Base-by-base conservation (phyloP, 2,888 invertebrate species). In the Hypomecis punctinalis region DNA sequence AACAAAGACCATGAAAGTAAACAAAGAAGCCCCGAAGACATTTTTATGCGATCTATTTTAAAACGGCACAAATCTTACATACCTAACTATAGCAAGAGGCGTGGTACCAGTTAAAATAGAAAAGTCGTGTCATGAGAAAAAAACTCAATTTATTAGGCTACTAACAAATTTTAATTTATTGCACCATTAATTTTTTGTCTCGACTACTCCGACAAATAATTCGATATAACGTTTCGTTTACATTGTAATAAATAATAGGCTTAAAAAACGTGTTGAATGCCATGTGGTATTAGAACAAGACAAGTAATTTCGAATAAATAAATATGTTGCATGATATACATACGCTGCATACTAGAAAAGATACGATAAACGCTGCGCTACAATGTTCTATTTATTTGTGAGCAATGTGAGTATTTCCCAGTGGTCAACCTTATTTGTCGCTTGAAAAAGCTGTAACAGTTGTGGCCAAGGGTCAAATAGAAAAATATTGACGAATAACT, bases 31-130 rank as follows among this genome's bases (percentile, higher is more conserved):
- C 6, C 35, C 36, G 65, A 65, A 65, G 65, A 61, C 61, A 61
- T 65, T 57, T 65, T 65, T 57, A 61, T 53, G 52, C 5, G 52
- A 56, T 59, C 60, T 60, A 64, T 65, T 56, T 61, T 47, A 36
- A 43, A 43, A 59, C 9, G 33, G 36, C 35, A 52, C 6, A 52
- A 52, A 57, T 55, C 56, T 7, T 40, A 0, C 7, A 48, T 47
- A 23, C 4, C n/a, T 6, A 11, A 11, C 23, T 48, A 49, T 55
- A 42, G 5, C 49, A 39, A 37, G n/a, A 35, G 59, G 49, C 33
- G 49, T 51, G 23, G 58, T 23, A 45, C n/a, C 52, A 52, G 9
- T 51, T 52, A 55, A 55, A 55, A 55, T 56, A 46, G 39, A 37
- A 37, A 23, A 36, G 13, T 36, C 46, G 42, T 46, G 45, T 40